Evolutionary conservation across 2,113 vertebrate genomes (phyloP).

Genomic region (Lathamus discolor): DNA sequence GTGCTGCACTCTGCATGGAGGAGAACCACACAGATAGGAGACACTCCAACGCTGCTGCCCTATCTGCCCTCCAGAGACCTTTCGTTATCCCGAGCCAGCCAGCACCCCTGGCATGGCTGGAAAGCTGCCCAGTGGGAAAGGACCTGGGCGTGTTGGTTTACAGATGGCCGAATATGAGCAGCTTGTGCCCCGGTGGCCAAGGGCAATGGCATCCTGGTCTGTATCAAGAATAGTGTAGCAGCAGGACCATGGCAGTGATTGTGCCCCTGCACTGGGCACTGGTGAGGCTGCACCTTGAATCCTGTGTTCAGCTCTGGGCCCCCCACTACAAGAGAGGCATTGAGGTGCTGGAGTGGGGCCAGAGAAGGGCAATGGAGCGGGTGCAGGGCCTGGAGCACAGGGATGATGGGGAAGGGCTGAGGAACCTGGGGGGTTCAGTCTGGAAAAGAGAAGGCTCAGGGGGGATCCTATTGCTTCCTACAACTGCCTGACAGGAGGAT

Average conservation of each 20-base stretch:
- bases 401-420: neutral
- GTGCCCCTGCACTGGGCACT: neutral
- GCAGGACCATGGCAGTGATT: neutral
- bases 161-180: neutral
- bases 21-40: neutral
- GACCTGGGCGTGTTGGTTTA: neutral
- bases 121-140: neutral
- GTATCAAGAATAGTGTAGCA: neutral
- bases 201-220: neutral
- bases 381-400: neutral
- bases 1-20: neutral
- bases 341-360: neutral
- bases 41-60: neutral
- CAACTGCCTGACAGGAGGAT: neutral
- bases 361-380: neutral
- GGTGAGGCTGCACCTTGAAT: neutral
- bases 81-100: accelerated
- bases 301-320: neutral
- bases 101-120: neutral
- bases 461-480: accelerated
- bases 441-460: neutral
- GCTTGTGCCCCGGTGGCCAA: neutral
- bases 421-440: neutral
- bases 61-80: neutral
- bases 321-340: neutral